These are phyloP conservation scores for Rhea americana DNA, from an alignment of 2,113 vertebrate genomes.

Conservation along the genomic window DNA sequence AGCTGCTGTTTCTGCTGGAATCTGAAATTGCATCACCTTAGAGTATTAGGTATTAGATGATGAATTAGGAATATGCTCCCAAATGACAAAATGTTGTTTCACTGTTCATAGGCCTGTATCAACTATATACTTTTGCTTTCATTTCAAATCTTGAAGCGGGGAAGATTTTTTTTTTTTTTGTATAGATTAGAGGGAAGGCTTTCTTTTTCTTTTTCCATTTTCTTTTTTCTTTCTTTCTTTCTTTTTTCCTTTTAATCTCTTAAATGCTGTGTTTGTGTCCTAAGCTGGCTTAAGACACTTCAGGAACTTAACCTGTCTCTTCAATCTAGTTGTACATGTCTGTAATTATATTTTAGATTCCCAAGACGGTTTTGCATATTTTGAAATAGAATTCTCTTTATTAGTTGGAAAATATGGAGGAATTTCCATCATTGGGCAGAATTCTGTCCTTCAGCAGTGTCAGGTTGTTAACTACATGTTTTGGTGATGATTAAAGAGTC, in stretches of 20 bases:
- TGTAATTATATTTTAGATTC: background rate
- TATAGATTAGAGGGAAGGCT: background rate
- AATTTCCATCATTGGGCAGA: background rate
- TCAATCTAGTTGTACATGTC: background rate
- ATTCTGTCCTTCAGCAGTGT: background rate
- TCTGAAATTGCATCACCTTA: background rate
- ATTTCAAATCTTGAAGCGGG: background rate
- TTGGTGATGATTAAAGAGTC: background rate
- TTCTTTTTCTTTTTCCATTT: background rate
- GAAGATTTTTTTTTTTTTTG: background rate
- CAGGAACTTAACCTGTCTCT: background rate
- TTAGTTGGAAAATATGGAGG: background rate
- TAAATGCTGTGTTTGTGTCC: background rate
- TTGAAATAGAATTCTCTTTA: background rate
- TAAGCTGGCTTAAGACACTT: background rate
- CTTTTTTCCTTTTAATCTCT: background rate
- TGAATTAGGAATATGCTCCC: background rate
- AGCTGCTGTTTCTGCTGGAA: background rate
- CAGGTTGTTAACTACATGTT: background rate
- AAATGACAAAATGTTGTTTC: background rate
- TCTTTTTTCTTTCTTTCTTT: background rate
- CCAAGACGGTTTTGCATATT: background rate
- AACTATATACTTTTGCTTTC: background rate
- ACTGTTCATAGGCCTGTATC: background rate
- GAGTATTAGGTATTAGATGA: background rate